phyloP scores from a whole-genome alignment of 2,113 vertebrate genomes.

The Triplophysa dalaica region DNA sequence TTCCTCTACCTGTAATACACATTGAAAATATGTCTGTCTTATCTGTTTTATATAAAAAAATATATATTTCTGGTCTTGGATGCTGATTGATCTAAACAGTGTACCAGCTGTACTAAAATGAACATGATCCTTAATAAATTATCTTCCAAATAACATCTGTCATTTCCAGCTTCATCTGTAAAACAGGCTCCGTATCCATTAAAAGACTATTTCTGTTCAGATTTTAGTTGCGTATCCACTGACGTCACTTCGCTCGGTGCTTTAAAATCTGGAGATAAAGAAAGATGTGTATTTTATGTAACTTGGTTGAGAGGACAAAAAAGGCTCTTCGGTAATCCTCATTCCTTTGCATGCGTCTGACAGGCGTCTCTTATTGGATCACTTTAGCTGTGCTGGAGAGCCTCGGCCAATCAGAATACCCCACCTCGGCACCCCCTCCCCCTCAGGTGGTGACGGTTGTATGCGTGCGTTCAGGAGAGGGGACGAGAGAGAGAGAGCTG shows the following conservation, averaged over 20 bases:
- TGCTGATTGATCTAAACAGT: too few species aligned
- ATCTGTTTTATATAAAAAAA: not conserved
- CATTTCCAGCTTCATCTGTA: too few species aligned
- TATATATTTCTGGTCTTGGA: too few species aligned
- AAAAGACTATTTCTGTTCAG: not conserved
- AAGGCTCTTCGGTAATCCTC: conserved; percentile 62
- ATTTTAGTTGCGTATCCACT: conserved; percentile 3
- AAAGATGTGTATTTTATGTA: conserved; percentile 14
- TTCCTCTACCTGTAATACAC: conserved; percentile 4
- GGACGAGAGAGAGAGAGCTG: not conserved
- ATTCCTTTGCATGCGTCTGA: conserved; percentile 60
- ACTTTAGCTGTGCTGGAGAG: conserved; percentile 50
- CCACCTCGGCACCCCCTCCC: conserved; percentile 51
- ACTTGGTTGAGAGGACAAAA: conserved; percentile 28
- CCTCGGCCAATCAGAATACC: conserved; percentile 66
- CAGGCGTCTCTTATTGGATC: conserved; percentile 63
- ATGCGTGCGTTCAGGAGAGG: conserved; percentile 26
- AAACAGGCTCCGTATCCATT: too few species aligned
- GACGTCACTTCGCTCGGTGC: not conserved
- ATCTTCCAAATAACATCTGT: too few species aligned
- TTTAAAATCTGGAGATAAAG: conserved; percentile 19
- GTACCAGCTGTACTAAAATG: too few species aligned
- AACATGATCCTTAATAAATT: too few species aligned
- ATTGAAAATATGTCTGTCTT: too few species aligned
- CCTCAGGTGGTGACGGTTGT: conserved; percentile 30